Percentiles rank a stretch among this genome's conserved stretches.
phyloP scores from a whole-genome alignment of 2,888 invertebrate species.

The Standfussiana lucernea region DNA sequence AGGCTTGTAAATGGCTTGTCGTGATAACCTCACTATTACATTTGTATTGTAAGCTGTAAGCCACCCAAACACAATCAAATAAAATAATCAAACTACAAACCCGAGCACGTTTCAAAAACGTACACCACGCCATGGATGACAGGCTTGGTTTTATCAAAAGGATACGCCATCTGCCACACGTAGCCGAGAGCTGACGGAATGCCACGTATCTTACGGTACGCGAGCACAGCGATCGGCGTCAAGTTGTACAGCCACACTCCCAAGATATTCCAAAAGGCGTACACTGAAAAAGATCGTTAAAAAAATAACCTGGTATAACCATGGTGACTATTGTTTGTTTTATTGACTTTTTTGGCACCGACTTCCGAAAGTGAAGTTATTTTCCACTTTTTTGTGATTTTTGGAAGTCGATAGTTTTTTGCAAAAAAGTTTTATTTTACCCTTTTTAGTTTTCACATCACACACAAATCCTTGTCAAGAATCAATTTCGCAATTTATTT shows the following conservation, averaged over 20 bases:
- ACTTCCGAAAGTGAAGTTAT: no score
- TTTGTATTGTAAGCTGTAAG: background rate
- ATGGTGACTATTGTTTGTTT: no score
- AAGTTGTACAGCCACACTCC: conserved; percentile 81
- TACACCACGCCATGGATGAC: conserved; percentile 78
- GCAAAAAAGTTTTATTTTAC: no score
- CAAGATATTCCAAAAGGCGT: conserved; percentile 80
- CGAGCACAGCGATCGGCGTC: conserved; percentile 78
- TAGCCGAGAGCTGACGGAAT: conserved; percentile 76
- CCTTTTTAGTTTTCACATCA: no score
- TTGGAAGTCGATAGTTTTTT: no score
- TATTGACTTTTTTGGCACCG: no score
- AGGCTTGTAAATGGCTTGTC: background rate
- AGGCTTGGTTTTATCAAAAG: conserved; percentile 84
- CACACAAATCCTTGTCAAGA: no score
- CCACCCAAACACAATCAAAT: background rate
- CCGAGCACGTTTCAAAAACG: conserved; percentile 79
- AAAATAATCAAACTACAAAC: conserved; percentile 67
- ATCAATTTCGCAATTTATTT: no score
- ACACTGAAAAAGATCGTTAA: conserved; percentile 76
- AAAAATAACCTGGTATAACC: no score
- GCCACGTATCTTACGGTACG: conserved; percentile 75
- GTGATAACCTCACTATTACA: background rate
- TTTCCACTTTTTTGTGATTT: no score
- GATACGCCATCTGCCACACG: conserved; percentile 82